A percentile compares a stretch with the other conserved stretches of the same genome.
These are phyloP conservation scores for Aphaenogaster ashmeadi DNA, from an alignment of 1,140 invertebrate species.

Conservation along the genomic window DNA sequence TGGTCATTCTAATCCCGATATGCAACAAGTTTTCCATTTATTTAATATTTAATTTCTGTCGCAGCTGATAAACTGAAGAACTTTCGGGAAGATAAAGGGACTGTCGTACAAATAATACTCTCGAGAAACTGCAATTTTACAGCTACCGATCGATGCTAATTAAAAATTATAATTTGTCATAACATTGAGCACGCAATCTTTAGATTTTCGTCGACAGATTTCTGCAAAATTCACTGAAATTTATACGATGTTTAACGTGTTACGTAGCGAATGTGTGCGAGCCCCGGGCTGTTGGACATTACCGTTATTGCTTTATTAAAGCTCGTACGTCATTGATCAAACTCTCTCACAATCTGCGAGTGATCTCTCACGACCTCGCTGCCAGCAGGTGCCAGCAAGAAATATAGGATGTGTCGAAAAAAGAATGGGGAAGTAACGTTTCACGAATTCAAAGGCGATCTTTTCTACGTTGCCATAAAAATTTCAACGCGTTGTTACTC, in stretches of 20 bases:
- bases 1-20: background rate
- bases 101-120: background rate
- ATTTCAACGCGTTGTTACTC: background rate
- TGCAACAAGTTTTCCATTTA: background rate
- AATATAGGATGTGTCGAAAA: background rate
- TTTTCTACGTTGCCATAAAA: background rate
- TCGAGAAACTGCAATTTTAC: background rate
- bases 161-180: conserved; percentile 2
- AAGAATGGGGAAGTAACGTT: background rate
- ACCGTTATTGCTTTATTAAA: conserved; percentile 54
- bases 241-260: background rate
- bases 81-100: background rate
- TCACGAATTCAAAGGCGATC: background rate
- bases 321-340: conserved; percentile 53
- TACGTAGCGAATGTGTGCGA: background rate
- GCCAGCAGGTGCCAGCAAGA: conserved; percentile 14
- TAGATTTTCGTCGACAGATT: background rate
- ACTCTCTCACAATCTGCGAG: conserved; percentile 27
- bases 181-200: background rate
- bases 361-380: conserved; percentile 32
- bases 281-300: background rate
- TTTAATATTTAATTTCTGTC: conserved; percentile 9
- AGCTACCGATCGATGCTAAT: background rate
- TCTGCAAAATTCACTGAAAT: conserved; percentile 13
- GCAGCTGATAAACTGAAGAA: background rate